Conservation (phyloP, 2,888 invertebrate genomes). For the Caenorhabditis sulstoni region DNA sequence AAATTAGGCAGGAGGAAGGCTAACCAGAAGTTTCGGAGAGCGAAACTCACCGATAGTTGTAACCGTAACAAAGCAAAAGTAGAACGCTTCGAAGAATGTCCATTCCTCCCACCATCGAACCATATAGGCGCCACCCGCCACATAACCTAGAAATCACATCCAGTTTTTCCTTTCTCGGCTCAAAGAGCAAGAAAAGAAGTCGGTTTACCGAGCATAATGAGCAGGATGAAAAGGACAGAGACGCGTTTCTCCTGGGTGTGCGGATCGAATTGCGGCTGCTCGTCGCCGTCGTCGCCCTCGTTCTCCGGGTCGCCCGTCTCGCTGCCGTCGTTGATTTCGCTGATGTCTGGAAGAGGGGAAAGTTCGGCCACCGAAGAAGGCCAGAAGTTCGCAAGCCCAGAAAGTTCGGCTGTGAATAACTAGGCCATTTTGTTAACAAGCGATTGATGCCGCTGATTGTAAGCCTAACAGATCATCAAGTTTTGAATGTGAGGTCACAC, state of each 20-base stretch:
- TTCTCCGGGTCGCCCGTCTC: conserved; percentile 64
- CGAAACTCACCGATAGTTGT: conserved; percentile 80
- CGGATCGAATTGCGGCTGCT: conserved; percentile 44
- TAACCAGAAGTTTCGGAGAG: too few species aligned
- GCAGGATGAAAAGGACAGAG: conserved; percentile 80
- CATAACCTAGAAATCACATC: conserved; percentile 79
- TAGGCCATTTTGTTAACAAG: too few species aligned
- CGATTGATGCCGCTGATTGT: too few species aligned
- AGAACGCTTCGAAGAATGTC: conserved; percentile 81
- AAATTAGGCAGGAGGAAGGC: background rate
- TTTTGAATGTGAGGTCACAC: background rate
- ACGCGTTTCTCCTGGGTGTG: conserved; percentile 76
- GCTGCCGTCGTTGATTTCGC: conserved; percentile 76
- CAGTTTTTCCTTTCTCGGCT: too few species aligned
- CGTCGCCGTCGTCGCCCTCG: conserved; percentile 65
- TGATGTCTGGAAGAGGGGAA: conserved; percentile 72
- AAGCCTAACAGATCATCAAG: too few species aligned
- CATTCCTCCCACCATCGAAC: conserved; percentile 80
- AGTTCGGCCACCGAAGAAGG: too few species aligned
- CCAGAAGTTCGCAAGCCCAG: too few species aligned
- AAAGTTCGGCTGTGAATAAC: too few species aligned
- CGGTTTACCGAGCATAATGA: conserved; percentile 79
- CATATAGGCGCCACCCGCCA: conserved; percentile 80
- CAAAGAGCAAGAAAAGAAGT: background rate
- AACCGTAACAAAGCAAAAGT: conserved; percentile 81